Conservation (phyloP, 2,797 vertebrate species). For the Knipowitschia caucasica region DNA sequence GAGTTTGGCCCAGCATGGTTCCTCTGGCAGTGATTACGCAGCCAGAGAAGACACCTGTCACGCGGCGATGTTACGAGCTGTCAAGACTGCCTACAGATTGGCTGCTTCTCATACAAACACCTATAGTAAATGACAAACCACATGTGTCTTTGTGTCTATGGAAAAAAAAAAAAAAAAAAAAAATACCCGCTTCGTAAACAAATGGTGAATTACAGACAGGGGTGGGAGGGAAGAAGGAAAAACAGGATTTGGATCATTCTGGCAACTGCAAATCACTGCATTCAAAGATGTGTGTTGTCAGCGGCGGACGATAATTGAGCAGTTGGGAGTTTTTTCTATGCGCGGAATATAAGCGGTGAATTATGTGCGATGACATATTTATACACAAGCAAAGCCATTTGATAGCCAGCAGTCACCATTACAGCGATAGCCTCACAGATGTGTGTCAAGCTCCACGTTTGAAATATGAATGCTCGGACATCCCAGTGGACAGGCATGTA, state of each 20-base stretch:
- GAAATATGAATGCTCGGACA: slow-evolving; percentile 27
- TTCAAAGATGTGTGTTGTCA: slow-evolving; percentile 13
- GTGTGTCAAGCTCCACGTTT: slow-evolving; percentile 41
- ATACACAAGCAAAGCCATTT: slow-evolving; percentile 31
- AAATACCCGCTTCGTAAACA: slow-evolving; percentile 44
- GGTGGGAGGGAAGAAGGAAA: no score
- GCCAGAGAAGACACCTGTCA: slow-evolving; percentile 58
- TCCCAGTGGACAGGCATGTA: slow-evolving; percentile 5
- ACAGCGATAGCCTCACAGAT: slow-evolving; percentile 32
- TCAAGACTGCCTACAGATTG: slow-evolving; percentile 57
- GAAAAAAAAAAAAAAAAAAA: not conserved
- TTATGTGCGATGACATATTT: slow-evolving; percentile 34
- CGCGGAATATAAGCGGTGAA: slow-evolving; percentile 29
- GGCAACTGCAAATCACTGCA: slow-evolving; percentile 3
- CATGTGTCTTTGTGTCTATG: slow-evolving; percentile 38
- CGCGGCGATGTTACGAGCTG: slow-evolving; percentile 55
- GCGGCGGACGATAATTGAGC: slow-evolving; percentile 12
- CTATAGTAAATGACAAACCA: slow-evolving; percentile 41
- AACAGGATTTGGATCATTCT: slow-evolving; percentile 13
- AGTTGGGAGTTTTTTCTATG: slow-evolving; percentile 3
- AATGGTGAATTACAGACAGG: slow-evolving; percentile 23
- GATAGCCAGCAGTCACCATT: slow-evolving; percentile 48
- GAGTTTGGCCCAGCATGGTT: slow-evolving; percentile 59
- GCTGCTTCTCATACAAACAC: slow-evolving; percentile 45
- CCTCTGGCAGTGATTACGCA: slow-evolving; percentile 60